Evolutionary conservation across 2,888 invertebrate genomes (phyloP).

Genomic region (Crioceris asparagi): DNA sequence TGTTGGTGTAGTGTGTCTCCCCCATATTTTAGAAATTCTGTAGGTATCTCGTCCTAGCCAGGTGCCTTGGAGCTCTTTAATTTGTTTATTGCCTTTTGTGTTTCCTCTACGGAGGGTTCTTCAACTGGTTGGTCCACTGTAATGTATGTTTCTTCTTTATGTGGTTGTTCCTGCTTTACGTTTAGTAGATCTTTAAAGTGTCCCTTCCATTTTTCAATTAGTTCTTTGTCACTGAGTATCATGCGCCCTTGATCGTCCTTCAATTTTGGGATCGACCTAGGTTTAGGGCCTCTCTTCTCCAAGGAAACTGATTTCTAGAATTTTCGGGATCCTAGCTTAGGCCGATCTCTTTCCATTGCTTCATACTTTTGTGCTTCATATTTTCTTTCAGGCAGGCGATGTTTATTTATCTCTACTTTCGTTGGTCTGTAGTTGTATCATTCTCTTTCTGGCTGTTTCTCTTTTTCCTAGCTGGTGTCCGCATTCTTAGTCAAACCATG

Average conservation of each 20-base stretch:
- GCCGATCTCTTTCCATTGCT: too few relatives aligned
- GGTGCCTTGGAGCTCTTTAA: conserved; percentile 4
- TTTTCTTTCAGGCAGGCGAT: too few relatives aligned
- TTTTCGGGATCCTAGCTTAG: neutral
- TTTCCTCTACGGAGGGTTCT: conserved; percentile 8
- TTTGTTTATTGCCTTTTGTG: conserved; percentile 5
- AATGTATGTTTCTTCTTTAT: conserved; percentile 7
- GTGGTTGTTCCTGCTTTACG: conserved; percentile 5
- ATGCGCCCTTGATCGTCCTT: conserved; percentile 1
- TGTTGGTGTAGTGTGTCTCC: too few relatives aligned
- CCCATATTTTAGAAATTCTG: too few relatives aligned
- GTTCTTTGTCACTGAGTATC: neutral
- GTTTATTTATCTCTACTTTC: neutral
- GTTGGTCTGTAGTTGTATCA: neutral
- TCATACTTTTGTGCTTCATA: neutral
- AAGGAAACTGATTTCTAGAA: neutral
- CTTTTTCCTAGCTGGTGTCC: neutral
- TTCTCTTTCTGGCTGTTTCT: neutral
- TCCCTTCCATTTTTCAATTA: conserved; percentile 6
- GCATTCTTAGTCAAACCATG: too few relatives aligned
- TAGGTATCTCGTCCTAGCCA: conserved; percentile 1
- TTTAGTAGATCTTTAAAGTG: too few relatives aligned
- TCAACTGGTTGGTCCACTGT: conserved; percentile 6
- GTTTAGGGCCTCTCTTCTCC: conserved; percentile 2
- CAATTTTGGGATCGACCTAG: neutral